These are phyloP conservation scores for Bos indicus DNA, from an alignment of 2,113 vertebrate genomes.

Conservation along the genomic window DNA sequence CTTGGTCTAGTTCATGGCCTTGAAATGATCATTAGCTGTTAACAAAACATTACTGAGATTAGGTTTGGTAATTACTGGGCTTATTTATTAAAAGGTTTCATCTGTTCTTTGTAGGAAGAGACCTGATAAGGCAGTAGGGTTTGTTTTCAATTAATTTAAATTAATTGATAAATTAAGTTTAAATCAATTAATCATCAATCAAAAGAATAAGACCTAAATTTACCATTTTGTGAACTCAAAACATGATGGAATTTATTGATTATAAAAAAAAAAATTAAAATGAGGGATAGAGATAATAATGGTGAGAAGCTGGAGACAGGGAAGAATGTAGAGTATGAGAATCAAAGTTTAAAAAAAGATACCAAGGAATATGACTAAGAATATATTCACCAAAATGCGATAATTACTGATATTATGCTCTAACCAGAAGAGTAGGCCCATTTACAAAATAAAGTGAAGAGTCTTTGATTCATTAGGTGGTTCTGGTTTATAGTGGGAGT, in stretches of 20 bases:
- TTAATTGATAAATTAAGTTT: background rate
- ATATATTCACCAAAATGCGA: background rate
- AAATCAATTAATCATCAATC: background rate
- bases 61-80: background rate
- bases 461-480: background rate
- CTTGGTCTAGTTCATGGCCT: background rate
- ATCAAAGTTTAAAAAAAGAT: background rate
- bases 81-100: background rate
- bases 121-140: background rate
- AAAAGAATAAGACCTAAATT: background rate
- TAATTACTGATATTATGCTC: background rate
- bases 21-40: background rate
- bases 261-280: slow-evolving; percentile 21
- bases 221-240: background rate
- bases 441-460: background rate
- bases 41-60: background rate
- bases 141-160: background rate
- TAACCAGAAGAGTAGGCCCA: background rate
- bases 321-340: background rate
- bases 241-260: background rate
- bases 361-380: background rate
- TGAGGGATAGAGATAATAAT: background rate
- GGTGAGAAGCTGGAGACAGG: background rate
- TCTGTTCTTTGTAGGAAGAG: slow-evolving; percentile 6
- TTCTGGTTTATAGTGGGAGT: background rate